Evolutionary conservation across 2,113 vertebrate genomes (phyloP).

Genomic region (Emydura subglobosa): DNA sequence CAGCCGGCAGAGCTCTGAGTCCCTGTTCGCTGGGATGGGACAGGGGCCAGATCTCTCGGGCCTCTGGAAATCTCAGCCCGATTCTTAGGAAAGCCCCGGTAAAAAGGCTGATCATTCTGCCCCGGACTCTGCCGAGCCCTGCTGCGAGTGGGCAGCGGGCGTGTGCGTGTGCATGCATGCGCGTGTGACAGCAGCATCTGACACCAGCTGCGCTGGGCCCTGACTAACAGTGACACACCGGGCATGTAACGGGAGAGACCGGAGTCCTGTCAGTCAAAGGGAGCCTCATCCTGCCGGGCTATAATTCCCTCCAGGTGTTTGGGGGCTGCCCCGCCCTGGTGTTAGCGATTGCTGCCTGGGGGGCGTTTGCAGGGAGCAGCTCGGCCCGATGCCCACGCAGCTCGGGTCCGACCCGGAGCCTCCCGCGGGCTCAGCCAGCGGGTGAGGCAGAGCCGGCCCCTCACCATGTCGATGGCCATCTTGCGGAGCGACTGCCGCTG

Average conservation of each 20-base stretch:
- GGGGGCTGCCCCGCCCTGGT: neutral
- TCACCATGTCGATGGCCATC: constrained; percentile 93
- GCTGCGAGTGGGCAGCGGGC: neutral
- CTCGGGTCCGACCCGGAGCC: neutral
- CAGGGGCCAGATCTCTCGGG: too few species aligned
- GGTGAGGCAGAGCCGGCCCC: neutral
- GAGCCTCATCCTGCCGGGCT: neutral
- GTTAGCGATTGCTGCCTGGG: neutral
- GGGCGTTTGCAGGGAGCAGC: neutral
- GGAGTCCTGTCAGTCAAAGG: neutral
- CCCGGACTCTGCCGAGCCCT: neutral
- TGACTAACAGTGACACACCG: neutral
- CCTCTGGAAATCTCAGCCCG: too few species aligned
- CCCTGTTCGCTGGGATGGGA: too few species aligned
- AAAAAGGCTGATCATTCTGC: neutral
- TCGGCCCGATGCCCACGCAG: neutral
- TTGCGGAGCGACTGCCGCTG: constrained; percentile 89
- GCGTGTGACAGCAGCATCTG: neutral
- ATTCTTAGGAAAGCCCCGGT: too few species aligned
- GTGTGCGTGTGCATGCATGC: neutral
- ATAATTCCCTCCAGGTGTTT: neutral
- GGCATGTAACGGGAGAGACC: neutral
- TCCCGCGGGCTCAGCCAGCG: neutral
- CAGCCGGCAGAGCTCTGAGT: too few species aligned
- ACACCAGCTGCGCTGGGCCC: too few species aligned